These are phyloP conservation scores for Menidia beryllina DNA, from an alignment of 2,113 vertebrate species.

Conservation along the genomic window DNA sequence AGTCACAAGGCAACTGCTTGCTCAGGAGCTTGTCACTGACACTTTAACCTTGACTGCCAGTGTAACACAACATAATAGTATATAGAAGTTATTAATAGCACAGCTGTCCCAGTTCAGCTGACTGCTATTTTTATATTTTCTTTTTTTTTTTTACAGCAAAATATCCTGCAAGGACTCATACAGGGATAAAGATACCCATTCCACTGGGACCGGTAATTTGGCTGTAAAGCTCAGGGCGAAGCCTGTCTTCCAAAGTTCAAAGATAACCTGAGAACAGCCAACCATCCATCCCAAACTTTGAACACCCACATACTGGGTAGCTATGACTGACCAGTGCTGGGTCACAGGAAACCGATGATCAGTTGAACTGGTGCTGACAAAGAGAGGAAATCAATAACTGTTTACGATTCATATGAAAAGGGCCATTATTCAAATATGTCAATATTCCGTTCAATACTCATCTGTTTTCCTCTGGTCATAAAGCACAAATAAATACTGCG, in stretches of 20 bases:
- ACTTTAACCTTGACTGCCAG: conserved; percentile 58
- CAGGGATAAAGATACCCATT: not conserved
- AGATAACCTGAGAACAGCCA: too few species aligned
- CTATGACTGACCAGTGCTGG: not conserved
- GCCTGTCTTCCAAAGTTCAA: too few species aligned
- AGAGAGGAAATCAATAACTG: conserved; percentile 49
- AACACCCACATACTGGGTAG: conserved; percentile 33
- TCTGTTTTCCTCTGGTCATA: conserved; percentile 14
- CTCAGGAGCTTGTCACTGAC: conserved; percentile 53
- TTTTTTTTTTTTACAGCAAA: conserved; percentile 18
- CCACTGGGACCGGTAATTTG: not conserved
- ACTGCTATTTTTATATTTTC: conserved; percentile 22
- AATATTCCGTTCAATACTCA: conserved; percentile 13
- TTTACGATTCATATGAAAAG: conserved; percentile 55
- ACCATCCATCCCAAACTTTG: not conserved
- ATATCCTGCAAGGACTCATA: not conserved
- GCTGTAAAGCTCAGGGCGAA: not conserved
- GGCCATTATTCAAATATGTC: conserved; percentile 50
- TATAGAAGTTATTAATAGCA: conserved; percentile 54
- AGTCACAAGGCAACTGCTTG: conserved; percentile 38
- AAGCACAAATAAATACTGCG: conserved; percentile 28
- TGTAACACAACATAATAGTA: conserved; percentile 39
- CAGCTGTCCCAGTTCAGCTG: conserved; percentile 2
- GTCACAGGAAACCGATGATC: not conserved
- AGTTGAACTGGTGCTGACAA: not conserved